Percentiles rank a stretch among this genome's conserved stretches.
Conservation (phyloP, 2,888 invertebrate genomes). For the Pandemis cinnamomeana region DNA sequence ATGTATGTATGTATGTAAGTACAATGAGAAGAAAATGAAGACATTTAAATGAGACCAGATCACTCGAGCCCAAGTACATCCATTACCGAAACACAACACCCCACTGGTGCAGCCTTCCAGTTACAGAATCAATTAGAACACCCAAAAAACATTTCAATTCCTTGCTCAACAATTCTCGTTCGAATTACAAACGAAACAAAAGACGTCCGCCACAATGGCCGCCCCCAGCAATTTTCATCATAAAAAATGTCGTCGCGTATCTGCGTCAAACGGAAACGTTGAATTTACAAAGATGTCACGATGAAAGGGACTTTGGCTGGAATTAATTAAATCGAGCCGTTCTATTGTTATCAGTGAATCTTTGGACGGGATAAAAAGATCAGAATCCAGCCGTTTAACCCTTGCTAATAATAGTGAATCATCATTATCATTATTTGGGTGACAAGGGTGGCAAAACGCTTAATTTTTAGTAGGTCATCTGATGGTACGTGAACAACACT, state of each 20-base stretch:
- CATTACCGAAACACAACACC: not conserved
- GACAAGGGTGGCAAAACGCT: no score
- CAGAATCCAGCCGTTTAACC: slow-evolving; percentile 28
- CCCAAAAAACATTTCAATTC: slow-evolving; percentile 37
- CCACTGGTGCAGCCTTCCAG: not conserved
- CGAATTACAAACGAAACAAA: slow-evolving; percentile 44
- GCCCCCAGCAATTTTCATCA: slow-evolving; percentile 45
- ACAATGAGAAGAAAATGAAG: no score
- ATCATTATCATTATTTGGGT: no score
- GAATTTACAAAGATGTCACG: slow-evolving; percentile 39
- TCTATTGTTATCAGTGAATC: slow-evolving; percentile 33
- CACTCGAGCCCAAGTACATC: not conserved
- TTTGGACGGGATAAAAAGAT: slow-evolving; percentile 33
- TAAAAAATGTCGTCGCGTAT: slow-evolving; percentile 45
- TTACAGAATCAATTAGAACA: slow-evolving; percentile 30
- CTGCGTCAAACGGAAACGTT: slow-evolving; percentile 39
- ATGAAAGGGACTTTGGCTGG: slow-evolving; percentile 33
- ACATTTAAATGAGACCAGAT: not conserved
- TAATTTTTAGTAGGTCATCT: no score
- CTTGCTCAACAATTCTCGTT: slow-evolving; percentile 25
- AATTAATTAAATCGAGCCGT: slow-evolving; percentile 39
- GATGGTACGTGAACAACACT: no score
- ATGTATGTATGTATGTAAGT: no score
- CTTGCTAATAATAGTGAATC: slow-evolving; percentile 31
- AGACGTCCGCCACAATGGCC: slow-evolving; percentile 42